Conservation (phyloP, 2,113 vertebrate genomes). For the Trematomus loennbergii region DNA sequence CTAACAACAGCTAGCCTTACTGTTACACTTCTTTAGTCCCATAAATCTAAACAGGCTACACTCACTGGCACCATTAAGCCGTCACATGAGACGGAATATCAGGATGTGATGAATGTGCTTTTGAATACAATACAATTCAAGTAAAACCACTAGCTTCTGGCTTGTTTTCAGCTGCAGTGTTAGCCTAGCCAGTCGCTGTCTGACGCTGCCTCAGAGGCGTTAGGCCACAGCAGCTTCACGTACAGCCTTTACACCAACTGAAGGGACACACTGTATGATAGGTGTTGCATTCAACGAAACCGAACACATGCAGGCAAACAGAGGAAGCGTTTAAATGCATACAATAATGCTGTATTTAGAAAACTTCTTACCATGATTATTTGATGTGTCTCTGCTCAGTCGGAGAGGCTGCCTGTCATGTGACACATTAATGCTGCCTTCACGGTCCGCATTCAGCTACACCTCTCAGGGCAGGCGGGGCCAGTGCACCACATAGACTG, state of each 20-base stretch:
- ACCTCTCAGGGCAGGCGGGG: slow-evolving; percentile 40
- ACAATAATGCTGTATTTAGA: background rate
- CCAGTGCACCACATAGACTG: background rate
- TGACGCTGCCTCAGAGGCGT: slow-evolving; percentile 19
- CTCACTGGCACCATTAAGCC: accelerated
- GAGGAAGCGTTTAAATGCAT: background rate
- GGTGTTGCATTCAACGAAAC: no score
- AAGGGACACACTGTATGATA: accelerated
- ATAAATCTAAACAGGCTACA: background rate
- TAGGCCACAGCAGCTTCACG: slow-evolving; percentile 50
- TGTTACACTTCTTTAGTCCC: background rate
- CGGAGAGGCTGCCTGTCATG: slow-evolving; percentile 76
- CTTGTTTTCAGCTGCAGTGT: background rate
- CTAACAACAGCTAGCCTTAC: slow-evolving; percentile 32
- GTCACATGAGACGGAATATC: accelerated
- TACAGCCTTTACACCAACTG: background rate
- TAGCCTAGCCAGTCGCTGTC: slow-evolving; percentile 49
- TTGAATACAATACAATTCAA: background rate
- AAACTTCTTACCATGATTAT: slow-evolving; percentile 80
- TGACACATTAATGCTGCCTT: slow-evolving; percentile 68
- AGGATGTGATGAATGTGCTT: accelerated
- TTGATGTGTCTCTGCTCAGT: slow-evolving; percentile 50
- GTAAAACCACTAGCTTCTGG: background rate
- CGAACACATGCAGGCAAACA: accelerated
- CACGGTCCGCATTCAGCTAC: slow-evolving; percentile 25